phyloP scores from a whole-genome alignment of 2,113 vertebrate species.

The Solea solea region DNA sequence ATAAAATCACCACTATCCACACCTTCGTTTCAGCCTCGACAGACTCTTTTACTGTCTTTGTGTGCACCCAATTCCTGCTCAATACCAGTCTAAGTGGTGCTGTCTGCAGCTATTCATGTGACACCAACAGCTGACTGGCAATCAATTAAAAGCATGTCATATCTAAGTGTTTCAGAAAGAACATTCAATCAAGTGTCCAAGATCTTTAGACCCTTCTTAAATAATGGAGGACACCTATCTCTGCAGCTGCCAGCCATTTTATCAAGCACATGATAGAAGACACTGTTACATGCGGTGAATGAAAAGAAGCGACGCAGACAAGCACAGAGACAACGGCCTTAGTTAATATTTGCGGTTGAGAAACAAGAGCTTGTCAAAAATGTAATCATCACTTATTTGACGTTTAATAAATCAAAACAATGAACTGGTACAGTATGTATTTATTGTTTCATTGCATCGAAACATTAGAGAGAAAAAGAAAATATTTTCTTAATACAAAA shows the following conservation, averaged over 20 bases:
- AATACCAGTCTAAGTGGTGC: neutral
- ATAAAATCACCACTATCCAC: neutral
- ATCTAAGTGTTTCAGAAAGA: constrained; percentile 12
- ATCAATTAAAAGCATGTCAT: constrained; percentile 11
- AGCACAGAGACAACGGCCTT: too few species aligned
- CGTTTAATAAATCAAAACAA: constrained; percentile 6
- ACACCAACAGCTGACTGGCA: constrained; percentile 1
- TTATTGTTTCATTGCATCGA: neutral
- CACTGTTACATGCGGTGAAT: neutral
- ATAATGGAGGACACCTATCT: constrained; percentile 2
- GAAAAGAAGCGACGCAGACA: neutral
- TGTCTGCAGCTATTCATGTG: neutral
- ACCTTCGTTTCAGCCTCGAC: neutral
- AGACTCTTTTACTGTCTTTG: neutral
- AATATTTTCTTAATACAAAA: neutral
- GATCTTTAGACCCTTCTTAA: neutral
- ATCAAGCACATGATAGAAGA: constrained; percentile 12
- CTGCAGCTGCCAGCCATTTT: constrained; percentile 4
- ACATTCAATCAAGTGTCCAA: constrained; percentile 5
- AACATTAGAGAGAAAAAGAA: neutral
- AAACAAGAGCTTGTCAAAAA: too few species aligned
- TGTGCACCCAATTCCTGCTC: neutral
- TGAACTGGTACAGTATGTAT: neutral
- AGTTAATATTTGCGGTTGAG: too few species aligned
- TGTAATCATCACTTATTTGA: too few species aligned